phyloP scores from a whole-genome alignment of 2,888 invertebrate genomes.

The Heliconius ethilla region DNA sequence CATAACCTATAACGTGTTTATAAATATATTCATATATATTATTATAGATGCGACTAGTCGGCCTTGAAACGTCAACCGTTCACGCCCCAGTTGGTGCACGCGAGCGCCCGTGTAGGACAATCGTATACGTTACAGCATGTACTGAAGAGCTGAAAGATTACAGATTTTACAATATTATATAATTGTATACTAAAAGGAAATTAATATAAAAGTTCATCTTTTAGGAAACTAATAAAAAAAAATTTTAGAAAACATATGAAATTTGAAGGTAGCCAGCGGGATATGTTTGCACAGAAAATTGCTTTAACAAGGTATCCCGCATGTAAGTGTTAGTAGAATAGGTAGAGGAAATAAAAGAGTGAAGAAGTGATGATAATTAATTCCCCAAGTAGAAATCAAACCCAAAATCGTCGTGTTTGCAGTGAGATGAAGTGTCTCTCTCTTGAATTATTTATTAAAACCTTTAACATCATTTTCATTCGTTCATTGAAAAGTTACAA shows the following conservation, averaged over 20 bases:
- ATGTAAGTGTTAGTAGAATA: too few species aligned
- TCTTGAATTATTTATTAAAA: not conserved
- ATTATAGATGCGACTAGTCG: slow-evolving; percentile 33
- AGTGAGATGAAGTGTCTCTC: not conserved
- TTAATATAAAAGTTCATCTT: too few species aligned
- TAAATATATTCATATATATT: slow-evolving; percentile 21
- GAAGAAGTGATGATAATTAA: not conserved
- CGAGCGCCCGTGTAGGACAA: slow-evolving; percentile 30
- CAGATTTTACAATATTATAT: not conserved
- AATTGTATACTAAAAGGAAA: not conserved
- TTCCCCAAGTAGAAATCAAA: not conserved
- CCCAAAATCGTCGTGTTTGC: not conserved
- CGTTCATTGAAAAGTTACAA: not conserved
- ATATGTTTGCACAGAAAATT: too few species aligned
- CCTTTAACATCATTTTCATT: not conserved
- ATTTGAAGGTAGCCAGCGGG: too few species aligned
- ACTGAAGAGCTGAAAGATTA: not conserved
- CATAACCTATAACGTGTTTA: slow-evolving; percentile 19
- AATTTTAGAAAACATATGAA: too few species aligned
- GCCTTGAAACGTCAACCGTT: slow-evolving; percentile 40
- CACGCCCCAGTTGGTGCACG: slow-evolving; percentile 40
- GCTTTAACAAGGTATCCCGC: too few species aligned
- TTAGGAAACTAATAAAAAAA: too few species aligned
- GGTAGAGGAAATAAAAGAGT: not conserved
- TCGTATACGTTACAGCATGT: slow-evolving; percentile 13